Conservation (phyloP, 2,113 vertebrate species). For the Oreochromis aureus region DNA sequence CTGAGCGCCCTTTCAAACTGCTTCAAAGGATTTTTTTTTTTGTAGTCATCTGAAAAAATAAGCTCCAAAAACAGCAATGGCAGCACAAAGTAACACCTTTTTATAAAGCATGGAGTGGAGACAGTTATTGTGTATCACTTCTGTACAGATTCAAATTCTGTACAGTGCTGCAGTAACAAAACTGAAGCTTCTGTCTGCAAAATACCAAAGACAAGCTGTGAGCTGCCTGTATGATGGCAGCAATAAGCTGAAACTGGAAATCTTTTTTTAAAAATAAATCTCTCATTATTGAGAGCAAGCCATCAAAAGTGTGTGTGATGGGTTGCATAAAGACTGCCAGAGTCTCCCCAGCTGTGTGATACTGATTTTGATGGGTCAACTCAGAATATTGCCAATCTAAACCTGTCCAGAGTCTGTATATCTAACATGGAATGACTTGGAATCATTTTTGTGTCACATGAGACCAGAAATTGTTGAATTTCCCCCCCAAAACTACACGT, state of each 20-base stretch:
- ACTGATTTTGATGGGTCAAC: neutral
- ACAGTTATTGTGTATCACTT: neutral
- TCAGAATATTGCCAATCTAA: neutral
- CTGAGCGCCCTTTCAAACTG: neutral
- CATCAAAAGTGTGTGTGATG: neutral
- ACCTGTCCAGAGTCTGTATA: neutral
- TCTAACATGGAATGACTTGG: neutral
- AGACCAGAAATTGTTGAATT: neutral
- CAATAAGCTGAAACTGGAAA: neutral
- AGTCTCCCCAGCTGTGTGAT: neutral
- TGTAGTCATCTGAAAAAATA: neutral
- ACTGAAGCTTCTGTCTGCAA: neutral
- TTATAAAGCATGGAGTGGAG: neutral
- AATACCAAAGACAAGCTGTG: neutral
- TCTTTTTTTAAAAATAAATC: fast-evolving
- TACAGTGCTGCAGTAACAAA: neutral
- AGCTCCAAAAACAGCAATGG: neutral
- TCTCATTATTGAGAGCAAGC: neutral
- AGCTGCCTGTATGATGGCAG: neutral
- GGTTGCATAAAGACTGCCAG: neutral
- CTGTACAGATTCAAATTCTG: neutral
- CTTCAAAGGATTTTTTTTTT: neutral
- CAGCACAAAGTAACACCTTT: neutral
- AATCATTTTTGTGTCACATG: neutral
- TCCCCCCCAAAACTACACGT: neutral